Base-by-base conservation (phyloP, 2,888 invertebrate genomes). In the Nezara viridula region DNA sequence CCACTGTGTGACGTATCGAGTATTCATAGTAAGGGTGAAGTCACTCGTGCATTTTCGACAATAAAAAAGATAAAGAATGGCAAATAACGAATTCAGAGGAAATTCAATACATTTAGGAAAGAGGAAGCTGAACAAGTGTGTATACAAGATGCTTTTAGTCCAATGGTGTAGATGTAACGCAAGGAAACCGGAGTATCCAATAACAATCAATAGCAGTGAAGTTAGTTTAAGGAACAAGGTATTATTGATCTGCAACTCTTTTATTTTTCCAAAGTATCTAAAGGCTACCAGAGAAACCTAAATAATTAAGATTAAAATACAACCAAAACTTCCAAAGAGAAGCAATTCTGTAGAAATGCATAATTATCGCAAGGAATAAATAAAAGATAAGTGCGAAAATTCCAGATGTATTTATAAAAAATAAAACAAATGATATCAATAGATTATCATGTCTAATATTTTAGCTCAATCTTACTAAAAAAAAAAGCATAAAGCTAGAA, bases 111-210 rank as follows among this genome's bases (percentile, higher is more conserved):
- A 73, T 19, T 73, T 19, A 37, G 66, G 10, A 24, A 73, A 73
- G 21, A 73, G 19, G 66, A 37, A 37, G 66, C 66, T 37, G 66
- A 37, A 73, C 66, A 73, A 73, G 66, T 73, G 66, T 32, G 32
- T 32, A 73, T 73, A 73, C 66, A 73, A 73, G 66, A 37, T 32
- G 66, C 66, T 73, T 73, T 73, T 73, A 73, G 66, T 37, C 66
- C 32, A 2, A 21, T 6, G 66, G 19, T 24, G 2, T 27, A 19
- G 21, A 73, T 37, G 66, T 73, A 73, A 73, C 66, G 66, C 66
- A 73, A 27, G 37, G 66, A 73, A 73, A 32, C 32, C 66, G 19
- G 32, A 7, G 66, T 73, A 73, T 73, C 66, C 16, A 9, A 37
- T 73, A 73, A 73, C 66, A 37, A 73, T 73, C 66, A 32, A 73